Base-by-base conservation (phyloP, 2,797 vertebrate species). In the Acropternis orthonyx region DNA sequence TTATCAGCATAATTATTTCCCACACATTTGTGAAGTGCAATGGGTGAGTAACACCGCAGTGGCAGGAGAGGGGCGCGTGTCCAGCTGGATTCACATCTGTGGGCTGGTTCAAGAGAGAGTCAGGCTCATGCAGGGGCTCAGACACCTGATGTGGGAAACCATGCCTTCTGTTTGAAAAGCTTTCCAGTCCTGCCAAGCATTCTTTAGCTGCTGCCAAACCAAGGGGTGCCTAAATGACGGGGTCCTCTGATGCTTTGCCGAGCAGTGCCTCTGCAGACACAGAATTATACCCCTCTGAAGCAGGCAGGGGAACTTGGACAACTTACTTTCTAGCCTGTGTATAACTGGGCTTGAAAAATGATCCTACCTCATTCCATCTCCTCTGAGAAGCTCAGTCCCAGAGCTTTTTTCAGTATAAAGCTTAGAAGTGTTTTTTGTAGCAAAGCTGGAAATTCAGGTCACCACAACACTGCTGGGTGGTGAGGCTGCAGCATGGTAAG, bases 1-100 rank as follows among this genome's bases (percentile, higher is more conserved):
- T 86, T 91, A 95, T 84, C 95, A 54, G 59, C 62, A 8, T 58
- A 81, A 92, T 89, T 83, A 83, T 92, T 95, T 94, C 87, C 58
- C 4, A 1, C 87, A 62, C 69, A 37, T 81, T 91, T 46, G 30
- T 5, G 3, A 23, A 68, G 48, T 11, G 84, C 89, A 91, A 84
- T 83, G 74, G 82, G 62, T 83, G 86, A 87, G 54, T 71, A 85
- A 59, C 51, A 8, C n/a, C 12, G 56, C 49, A 43, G 65, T 0
- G 0, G 51, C 66, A n/a, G 59, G 69, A 81, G 56, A 51, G 79
- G 36, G 74, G 55, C 1, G 0, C 0, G 0, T 39, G 52, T 77
- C 91, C 74, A 63, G 66, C 71, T 72, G 88, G 78, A 56, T 72
- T 73, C 37, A 4, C 27, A 16, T 52, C 78, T 61, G 19, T 0